phyloP scores from a whole-genome alignment of 1,140 invertebrate species.

The Ditylenchus dipsaci region DNA sequence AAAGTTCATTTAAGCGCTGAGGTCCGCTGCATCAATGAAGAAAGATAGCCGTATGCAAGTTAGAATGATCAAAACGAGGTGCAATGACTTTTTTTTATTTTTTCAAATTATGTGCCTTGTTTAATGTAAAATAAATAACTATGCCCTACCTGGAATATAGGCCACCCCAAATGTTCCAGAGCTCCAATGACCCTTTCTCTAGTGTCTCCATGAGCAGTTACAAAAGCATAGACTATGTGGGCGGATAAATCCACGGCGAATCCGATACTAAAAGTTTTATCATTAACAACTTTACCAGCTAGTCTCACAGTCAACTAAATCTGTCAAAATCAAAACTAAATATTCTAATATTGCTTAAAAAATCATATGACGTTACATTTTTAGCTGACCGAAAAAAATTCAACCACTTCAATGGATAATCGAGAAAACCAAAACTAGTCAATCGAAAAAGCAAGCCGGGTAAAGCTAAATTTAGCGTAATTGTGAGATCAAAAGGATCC shows the following conservation, averaged over 20 bases:
- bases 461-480: too few relatives aligned
- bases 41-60: too few relatives aligned
- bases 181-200: constrained; percentile 57
- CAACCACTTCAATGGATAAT: too few relatives aligned
- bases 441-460: too few relatives aligned
- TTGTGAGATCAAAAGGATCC: too few relatives aligned
- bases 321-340: too few relatives aligned
- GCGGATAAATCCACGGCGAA: constrained; percentile 62
- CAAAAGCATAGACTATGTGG: constrained; percentile 62
- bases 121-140: neutral
- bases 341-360: neutral
- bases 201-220: constrained; percentile 56
- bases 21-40: neutral
- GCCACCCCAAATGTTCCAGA: constrained; percentile 68
- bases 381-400: too few relatives aligned
- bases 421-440: too few relatives aligned
- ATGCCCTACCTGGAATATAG: constrained; percentile 68
- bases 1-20: neutral
- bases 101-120: neutral
- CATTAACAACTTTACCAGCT: too few relatives aligned
- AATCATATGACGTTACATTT: too few relatives aligned
- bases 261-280: constrained; percentile 52
- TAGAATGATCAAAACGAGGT: too few relatives aligned
- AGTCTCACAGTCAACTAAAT: too few relatives aligned
- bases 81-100: neutral